Conservation (phyloP, 2,888 invertebrate species). For the Brenthis hecate region DNA sequence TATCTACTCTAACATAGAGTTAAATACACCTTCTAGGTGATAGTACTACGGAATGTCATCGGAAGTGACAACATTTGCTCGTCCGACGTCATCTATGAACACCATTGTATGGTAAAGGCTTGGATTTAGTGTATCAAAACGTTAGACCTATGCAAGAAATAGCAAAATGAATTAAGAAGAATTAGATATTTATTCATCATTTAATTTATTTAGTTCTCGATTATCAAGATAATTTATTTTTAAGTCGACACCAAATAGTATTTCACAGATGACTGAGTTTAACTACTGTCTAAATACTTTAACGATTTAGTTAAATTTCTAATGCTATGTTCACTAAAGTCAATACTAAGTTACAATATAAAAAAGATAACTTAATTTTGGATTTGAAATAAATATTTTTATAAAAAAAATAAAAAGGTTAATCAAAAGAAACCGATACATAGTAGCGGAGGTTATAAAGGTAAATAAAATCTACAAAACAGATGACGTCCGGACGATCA, state of each 20-base stretch:
- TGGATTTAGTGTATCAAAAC: neutral
- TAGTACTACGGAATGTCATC: neutral
- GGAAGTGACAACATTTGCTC: constrained; percentile 17
- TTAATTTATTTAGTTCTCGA: neutral
- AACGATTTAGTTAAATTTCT: neutral
- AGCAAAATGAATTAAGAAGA: constrained; percentile 2
- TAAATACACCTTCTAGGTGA: neutral
- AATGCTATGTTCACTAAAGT: neutral
- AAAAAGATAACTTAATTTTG: neutral
- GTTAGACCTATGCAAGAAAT: constrained; percentile 5
- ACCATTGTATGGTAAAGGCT: constrained; percentile 23
- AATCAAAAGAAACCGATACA: constrained; percentile 5
- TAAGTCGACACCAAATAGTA: neutral
- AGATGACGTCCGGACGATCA: constrained; percentile 51
- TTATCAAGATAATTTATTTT: neutral
- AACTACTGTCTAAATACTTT: constrained; percentile 11
- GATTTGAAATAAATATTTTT: constrained; percentile 4
- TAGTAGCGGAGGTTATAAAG: constrained; percentile 3
- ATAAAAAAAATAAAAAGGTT: neutral
- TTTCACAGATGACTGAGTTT: neutral
- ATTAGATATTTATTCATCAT: neutral
- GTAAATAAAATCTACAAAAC: constrained; percentile 26
- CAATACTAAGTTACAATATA: constrained; percentile 2
- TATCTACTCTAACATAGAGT: too few species aligned
- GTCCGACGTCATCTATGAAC: constrained; percentile 34